Evolutionary conservation across 2,888 invertebrate genomes (phyloP).

Genomic region (Leistus spinibarbis): DNA sequence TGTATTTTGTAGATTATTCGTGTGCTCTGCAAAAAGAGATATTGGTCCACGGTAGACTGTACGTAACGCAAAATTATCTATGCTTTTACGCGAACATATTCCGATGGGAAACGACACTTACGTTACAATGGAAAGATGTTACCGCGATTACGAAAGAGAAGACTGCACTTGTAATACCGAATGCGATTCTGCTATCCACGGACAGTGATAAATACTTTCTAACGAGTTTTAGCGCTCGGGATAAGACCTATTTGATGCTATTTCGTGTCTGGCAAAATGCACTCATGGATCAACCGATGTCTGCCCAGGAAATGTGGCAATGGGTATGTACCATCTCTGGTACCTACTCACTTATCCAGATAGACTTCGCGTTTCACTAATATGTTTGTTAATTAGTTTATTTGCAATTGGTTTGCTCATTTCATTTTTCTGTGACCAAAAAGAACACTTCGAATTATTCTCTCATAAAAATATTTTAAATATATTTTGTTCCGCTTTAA

Average conservation of each 20-base stretch:
- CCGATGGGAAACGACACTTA: constrained; percentile 91
- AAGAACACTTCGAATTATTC: too few relatives aligned
- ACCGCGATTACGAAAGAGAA: constrained; percentile 94
- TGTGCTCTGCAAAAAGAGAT: constrained; percentile 97
- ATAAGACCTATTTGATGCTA: constrained; percentile 94
- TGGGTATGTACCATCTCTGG: constrained; percentile 65
- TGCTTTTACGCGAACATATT: constrained; percentile 99
- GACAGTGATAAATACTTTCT: constrained; percentile 88
- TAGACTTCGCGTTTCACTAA: too few relatives aligned
- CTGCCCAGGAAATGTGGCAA: constrained; percentile 84
- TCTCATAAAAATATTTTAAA: too few relatives aligned
- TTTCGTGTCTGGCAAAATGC: constrained; percentile 97
- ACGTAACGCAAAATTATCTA: constrained; percentile 92
- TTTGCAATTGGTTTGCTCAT: too few relatives aligned
- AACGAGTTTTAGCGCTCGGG: constrained; percentile 91
- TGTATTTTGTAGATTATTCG: constrained; percentile 81
- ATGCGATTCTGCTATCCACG: constrained; percentile 88
- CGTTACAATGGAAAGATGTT: constrained; percentile 88
- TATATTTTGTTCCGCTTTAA: too few relatives aligned
- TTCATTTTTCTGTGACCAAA: too few relatives aligned
- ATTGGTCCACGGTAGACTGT: constrained; percentile 92
- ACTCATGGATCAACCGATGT: constrained; percentile 86
- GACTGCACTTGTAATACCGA: constrained; percentile 92
- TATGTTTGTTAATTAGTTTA: too few relatives aligned
- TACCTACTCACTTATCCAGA: neutral